Percentiles rank a stretch among this genome's conserved stretches.
Conservation (phyloP, 2,113 vertebrate species). For the Arvicanthis niloticus region DNA sequence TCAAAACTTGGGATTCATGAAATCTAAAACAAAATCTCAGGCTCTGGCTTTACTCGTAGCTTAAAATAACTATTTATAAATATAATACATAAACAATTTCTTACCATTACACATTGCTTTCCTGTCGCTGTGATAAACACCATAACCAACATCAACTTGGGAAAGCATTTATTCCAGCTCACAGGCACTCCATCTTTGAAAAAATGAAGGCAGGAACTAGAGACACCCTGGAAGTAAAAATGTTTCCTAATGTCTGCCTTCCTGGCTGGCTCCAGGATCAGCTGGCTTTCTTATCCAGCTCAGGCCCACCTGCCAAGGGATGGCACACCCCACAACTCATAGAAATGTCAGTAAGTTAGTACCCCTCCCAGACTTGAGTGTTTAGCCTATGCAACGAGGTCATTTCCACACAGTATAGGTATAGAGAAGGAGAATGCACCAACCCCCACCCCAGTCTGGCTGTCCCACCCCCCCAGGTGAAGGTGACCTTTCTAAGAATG, state of each 20-base stretch:
- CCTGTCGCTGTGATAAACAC: neutral
- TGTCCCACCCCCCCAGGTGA: neutral
- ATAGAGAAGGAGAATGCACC: neutral
- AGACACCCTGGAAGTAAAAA: no score
- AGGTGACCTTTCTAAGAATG: neutral
- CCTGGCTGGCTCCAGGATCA: neutral
- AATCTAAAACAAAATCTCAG: neutral
- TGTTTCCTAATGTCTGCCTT: neutral
- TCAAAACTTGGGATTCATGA: neutral
- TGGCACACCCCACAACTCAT: neutral
- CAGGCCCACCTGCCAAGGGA: neutral
- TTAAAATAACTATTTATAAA: constrained; percentile 41
- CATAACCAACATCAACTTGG: neutral
- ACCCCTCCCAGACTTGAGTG: neutral
- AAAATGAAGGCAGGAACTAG: neutral
- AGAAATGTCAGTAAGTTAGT: neutral
- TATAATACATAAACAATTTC: neutral
- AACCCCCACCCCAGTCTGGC: neutral
- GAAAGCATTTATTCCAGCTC: neutral
- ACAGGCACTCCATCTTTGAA: neutral
- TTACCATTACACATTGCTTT: neutral
- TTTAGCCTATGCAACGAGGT: neutral
- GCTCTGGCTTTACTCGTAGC: constrained; percentile 40
- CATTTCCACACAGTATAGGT: no score
- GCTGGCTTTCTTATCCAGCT: neutral